phyloP scores from a whole-genome alignment of 2,888 invertebrate species.

The Agapostemon virescens region DNA sequence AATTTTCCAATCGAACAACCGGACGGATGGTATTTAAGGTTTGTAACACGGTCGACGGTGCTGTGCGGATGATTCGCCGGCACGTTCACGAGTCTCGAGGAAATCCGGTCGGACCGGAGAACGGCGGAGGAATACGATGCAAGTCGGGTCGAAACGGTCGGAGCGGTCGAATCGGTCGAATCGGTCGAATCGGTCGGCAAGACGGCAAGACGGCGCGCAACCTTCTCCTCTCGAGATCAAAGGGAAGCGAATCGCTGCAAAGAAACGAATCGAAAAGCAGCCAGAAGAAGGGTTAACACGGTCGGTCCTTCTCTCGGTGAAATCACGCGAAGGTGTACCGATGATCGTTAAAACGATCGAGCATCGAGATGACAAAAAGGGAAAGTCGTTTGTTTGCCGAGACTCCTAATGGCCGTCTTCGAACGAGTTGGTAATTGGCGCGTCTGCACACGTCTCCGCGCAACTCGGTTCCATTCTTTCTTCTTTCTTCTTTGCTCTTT shows the following conservation, averaged over 20 bases:
- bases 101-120: slow-evolving; percentile 57
- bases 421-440: slow-evolving; percentile 68
- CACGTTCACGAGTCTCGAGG: slow-evolving; percentile 39
- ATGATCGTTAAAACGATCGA: slow-evolving; percentile 65
- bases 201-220: slow-evolving; percentile 44
- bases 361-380: slow-evolving; percentile 59
- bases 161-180: not conserved
- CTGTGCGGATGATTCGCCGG: slow-evolving; percentile 42
- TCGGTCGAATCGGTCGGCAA: not conserved
- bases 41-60: slow-evolving; percentile 44
- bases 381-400: slow-evolving; percentile 68
- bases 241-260: slow-evolving; percentile 62
- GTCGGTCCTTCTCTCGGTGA: slow-evolving; percentile 43
- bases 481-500: slow-evolving; percentile 14
- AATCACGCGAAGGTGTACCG: slow-evolving; percentile 64
- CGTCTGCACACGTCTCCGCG: slow-evolving; percentile 54
- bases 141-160: not conserved
- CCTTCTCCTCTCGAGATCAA: slow-evolving; percentile 62
- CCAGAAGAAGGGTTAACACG: not conserved
- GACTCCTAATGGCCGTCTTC: slow-evolving; percentile 66
- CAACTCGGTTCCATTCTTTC: slow-evolving; percentile 25
- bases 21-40: slow-evolving; percentile 51
- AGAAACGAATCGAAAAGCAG: slow-evolving; percentile 56
- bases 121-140: not conserved
- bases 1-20: slow-evolving; percentile 52